These are phyloP conservation scores for Mohoua ochrocephala DNA, from an alignment of 2,113 vertebrate species.

Conservation along the genomic window DNA sequence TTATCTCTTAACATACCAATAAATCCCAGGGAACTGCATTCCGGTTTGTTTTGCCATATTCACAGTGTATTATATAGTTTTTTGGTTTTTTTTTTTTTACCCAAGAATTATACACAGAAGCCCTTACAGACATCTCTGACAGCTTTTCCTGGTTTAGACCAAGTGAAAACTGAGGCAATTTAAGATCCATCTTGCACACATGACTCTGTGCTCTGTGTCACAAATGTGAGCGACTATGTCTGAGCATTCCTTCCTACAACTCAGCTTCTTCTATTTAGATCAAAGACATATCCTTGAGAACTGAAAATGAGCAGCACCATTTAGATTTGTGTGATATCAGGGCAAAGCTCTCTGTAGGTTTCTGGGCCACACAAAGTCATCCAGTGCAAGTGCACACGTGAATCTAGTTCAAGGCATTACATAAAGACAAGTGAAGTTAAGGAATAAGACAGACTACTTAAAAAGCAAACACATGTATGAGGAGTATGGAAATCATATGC, in stretches of 20 bases:
- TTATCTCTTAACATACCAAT: background rate
- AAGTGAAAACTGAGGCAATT: background rate
- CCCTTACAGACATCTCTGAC: background rate
- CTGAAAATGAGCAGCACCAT: background rate
- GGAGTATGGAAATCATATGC: background rate
- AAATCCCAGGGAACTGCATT: background rate
- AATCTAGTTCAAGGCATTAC: background rate
- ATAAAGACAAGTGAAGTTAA: background rate
- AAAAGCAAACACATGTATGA: slow-evolving; percentile 2
- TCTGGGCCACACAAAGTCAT: background rate
- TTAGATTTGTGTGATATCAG: background rate
- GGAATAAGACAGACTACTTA: background rate
- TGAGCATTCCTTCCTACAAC: background rate
- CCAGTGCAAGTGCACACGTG: background rate
- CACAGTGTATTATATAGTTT: background rate
- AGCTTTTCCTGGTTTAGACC: background rate
- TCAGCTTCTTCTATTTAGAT: background rate
- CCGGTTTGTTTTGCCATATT: background rate
- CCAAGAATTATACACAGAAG: background rate
- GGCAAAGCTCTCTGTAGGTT: background rate
- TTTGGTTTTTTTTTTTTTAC: too few relatives aligned
- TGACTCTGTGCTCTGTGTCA: background rate
- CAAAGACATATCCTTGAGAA: background rate
- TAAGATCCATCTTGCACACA: background rate
- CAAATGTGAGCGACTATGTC: fast-evolving